phyloP scores from a whole-genome alignment of 2,113 vertebrate genomes.

The Sylvilagus bachmani region DNA sequence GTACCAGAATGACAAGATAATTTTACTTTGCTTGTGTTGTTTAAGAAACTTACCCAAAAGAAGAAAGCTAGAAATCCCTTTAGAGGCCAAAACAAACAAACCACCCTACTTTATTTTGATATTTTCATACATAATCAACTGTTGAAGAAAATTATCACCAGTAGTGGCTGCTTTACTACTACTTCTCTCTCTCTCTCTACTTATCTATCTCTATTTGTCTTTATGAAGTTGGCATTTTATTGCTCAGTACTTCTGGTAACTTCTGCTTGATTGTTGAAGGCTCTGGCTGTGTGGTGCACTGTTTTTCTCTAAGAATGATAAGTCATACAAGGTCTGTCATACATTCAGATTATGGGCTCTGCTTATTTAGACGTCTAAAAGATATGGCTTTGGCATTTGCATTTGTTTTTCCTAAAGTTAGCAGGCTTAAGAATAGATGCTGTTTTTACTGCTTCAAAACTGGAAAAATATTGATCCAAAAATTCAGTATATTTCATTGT shows the following conservation, averaged over 20 bases:
- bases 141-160: background rate
- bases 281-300: background rate
- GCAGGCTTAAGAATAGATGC: background rate
- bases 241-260: background rate
- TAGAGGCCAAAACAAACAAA: background rate
- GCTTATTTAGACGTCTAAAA: background rate
- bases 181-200: too few species aligned
- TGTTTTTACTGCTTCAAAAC: constrained; percentile 23
- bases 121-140: background rate
- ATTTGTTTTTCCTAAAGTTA: background rate
- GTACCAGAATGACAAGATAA: background rate
- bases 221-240: background rate
- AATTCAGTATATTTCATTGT: background rate
- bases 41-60: constrained; percentile 8
- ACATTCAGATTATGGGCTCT: background rate
- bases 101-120: background rate
- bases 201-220: background rate
- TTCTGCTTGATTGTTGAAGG: background rate
- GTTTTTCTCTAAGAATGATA: background rate
- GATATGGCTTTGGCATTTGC: background rate
- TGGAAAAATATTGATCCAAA: background rate
- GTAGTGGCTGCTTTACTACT: too few species aligned
- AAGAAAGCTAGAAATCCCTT: background rate
- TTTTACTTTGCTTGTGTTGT: background rate
- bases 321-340: background rate